Conservation (phyloP, 2,888 invertebrate genomes). For the Eupithecia subumbrata region DNA sequence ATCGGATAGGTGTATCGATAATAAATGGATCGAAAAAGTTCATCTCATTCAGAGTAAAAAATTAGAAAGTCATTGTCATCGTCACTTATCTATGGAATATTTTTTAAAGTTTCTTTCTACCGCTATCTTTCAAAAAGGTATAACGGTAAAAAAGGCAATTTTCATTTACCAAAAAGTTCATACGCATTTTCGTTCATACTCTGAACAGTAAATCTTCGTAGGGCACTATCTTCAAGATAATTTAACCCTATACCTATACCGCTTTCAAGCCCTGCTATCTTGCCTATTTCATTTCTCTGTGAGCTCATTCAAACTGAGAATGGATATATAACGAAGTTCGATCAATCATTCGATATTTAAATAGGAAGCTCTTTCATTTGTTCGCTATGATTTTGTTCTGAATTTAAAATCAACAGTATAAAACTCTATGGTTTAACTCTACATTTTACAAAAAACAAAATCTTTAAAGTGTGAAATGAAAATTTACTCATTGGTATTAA, state of each 20-base stretch:
- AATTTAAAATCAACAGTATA: background rate
- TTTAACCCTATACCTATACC: too few relatives aligned
- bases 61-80: slow-evolving; percentile 28
- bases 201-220: background rate
- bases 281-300: slow-evolving; percentile 8
- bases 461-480: background rate
- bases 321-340: slow-evolving; percentile 75
- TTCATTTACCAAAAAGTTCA: slow-evolving; percentile 6
- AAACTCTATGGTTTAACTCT: too few relatives aligned
- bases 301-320: slow-evolving; percentile 53
- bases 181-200: slow-evolving; percentile 14
- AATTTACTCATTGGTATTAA: background rate
- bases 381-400: slow-evolving; percentile 13
- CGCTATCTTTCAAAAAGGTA: background rate
- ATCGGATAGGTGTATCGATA: slow-evolving; percentile 79
- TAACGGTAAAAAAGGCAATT: background rate
- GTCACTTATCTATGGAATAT: slow-evolving; percentile 1
- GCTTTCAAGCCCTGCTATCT: too few relatives aligned
- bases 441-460: too few relatives aligned
- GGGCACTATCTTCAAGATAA: too few relatives aligned
- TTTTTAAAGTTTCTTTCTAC: background rate
- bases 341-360: slow-evolving; percentile 81
- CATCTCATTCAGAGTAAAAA: slow-evolving; percentile 58
- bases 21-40: slow-evolving; percentile 74
- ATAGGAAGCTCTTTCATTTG: slow-evolving; percentile 58